Conservation (phyloP, 2,113 vertebrate species). For the Macheiramphus alcinus region DNA sequence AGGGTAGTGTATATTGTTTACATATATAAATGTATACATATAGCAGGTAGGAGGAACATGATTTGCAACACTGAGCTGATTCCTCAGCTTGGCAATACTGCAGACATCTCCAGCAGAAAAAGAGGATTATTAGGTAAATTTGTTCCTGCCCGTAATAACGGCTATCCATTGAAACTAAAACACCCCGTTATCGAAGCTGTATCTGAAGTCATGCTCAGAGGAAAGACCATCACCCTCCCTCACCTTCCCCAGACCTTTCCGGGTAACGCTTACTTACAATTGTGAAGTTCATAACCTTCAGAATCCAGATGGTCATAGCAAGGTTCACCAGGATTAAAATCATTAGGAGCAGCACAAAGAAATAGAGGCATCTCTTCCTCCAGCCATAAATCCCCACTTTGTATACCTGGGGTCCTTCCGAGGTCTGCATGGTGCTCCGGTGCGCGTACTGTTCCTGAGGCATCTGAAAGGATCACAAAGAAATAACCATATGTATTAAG, state of each 20-base stretch:
- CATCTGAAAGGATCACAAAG: slow-evolving; percentile 82
- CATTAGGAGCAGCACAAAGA: slow-evolving; percentile 98
- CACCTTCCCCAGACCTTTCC: not conserved
- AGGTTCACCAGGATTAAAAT: slow-evolving; percentile 98
- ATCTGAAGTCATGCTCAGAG: not conserved
- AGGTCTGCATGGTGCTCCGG: slow-evolving; percentile 90
- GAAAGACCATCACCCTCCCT: not conserved
- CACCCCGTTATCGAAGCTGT: not conserved
- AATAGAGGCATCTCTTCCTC: slow-evolving; percentile 99
- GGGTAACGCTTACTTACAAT: slow-evolving; percentile 85
- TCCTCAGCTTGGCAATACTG: not conserved
- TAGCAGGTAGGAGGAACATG: not conserved
- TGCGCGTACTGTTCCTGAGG: slow-evolving; percentile 96
- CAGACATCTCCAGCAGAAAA: not conserved
- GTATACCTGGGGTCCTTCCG: slow-evolving; percentile 94
- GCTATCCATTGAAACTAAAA: not conserved
- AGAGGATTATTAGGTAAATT: not conserved
- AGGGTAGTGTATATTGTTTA: not conserved
- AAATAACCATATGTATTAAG: slow-evolving; percentile 15
- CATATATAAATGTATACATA: not conserved
- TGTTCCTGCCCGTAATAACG: not conserved
- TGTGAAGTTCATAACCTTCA: slow-evolving; percentile 99
- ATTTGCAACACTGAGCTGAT: not conserved
- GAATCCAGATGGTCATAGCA: slow-evolving; percentile 99
- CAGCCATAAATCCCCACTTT: slow-evolving; percentile 99